These are phyloP conservation scores for Drosophila aff. DNA, from an alignment of 1,140 invertebrate genomes.

Conservation along the genomic window DNA sequence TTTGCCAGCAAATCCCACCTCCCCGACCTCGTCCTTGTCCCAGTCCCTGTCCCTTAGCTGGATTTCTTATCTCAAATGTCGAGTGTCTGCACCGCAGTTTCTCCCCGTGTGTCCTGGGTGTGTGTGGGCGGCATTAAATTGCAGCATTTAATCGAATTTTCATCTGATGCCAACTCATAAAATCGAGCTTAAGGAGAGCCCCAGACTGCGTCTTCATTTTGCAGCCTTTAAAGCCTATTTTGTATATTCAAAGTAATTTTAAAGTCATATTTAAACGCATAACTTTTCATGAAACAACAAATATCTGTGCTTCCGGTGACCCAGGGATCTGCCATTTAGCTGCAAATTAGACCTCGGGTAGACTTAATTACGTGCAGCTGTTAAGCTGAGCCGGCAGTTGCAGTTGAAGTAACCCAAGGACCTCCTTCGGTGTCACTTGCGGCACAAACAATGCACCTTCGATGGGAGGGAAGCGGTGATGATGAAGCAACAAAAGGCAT, in stretches of 20 bases:
- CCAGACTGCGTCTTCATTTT: not conserved
- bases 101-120: constrained; percentile 13
- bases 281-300: not conserved
- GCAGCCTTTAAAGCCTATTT: not conserved
- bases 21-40: not conserved
- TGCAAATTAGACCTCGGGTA: constrained; percentile 1
- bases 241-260: not conserved
- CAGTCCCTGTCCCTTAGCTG: not conserved
- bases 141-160: constrained; percentile 82
- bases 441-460: constrained; percentile 20
- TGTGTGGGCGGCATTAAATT: constrained; percentile 69
- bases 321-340: not conserved
- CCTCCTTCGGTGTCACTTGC: constrained; percentile 40
- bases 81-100: constrained; percentile 59
- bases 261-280: not conserved
- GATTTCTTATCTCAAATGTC: constrained; percentile 74
- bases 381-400: constrained; percentile 1
- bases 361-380: constrained; percentile 26
- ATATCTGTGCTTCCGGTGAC: not conserved
- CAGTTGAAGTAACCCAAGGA: constrained; percentile 21
- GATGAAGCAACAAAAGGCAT: constrained; percentile 37
- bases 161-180: constrained; percentile 60
- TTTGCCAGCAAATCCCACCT: constrained; percentile 62
- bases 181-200: constrained; percentile 49
- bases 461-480: not conserved